Evolutionary conservation across 2,888 invertebrate genomes (phyloP).

Genomic region (Dinocampus coccinellae): DNA sequence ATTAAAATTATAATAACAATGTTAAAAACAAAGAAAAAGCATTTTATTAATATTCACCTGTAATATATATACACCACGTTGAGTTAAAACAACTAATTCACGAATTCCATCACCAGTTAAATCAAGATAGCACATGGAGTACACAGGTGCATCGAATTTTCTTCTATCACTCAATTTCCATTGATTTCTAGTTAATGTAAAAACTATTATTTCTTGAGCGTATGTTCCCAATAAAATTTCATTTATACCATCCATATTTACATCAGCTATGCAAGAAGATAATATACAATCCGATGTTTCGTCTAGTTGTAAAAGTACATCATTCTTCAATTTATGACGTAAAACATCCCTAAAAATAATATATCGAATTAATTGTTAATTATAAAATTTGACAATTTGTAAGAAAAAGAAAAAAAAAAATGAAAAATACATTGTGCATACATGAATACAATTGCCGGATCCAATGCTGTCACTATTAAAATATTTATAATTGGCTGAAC

Average conservation of each 20-base stretch:
- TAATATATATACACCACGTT: slow-evolving; percentile 77
- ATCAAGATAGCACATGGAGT: slow-evolving; percentile 75
- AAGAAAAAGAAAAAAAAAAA: not conserved
- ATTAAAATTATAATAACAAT: not conserved
- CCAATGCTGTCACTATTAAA: slow-evolving; percentile 72
- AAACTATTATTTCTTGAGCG: slow-evolving; percentile 74
- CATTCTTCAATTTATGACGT: slow-evolving; percentile 69
- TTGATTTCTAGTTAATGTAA: slow-evolving; percentile 67
- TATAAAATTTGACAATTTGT: not conserved
- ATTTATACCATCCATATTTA: slow-evolving; percentile 79
- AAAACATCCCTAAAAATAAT: slow-evolving; percentile 69
- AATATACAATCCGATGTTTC: slow-evolving; percentile 73
- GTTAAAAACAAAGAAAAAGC: slow-evolving; percentile 1
- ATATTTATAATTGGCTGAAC: slow-evolving; percentile 70
- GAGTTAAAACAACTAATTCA: slow-evolving; percentile 76
- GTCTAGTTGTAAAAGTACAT: slow-evolving; percentile 69
- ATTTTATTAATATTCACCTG: slow-evolving; percentile 70
- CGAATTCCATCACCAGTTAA: slow-evolving; percentile 77
- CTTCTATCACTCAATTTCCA: slow-evolving; percentile 72
- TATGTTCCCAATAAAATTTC: slow-evolving; percentile 80
- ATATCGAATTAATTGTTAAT: not conserved
- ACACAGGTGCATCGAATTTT: slow-evolving; percentile 75
- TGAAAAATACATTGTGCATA: slow-evolving; percentile 64
- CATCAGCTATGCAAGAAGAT: slow-evolving; percentile 76
- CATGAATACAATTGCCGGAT: slow-evolving; percentile 74